Evolutionary conservation across 2,888 invertebrate genomes (phyloP), one percentile per base, ranked within the genome.

Genomic region (Apodemia zela): DNA sequence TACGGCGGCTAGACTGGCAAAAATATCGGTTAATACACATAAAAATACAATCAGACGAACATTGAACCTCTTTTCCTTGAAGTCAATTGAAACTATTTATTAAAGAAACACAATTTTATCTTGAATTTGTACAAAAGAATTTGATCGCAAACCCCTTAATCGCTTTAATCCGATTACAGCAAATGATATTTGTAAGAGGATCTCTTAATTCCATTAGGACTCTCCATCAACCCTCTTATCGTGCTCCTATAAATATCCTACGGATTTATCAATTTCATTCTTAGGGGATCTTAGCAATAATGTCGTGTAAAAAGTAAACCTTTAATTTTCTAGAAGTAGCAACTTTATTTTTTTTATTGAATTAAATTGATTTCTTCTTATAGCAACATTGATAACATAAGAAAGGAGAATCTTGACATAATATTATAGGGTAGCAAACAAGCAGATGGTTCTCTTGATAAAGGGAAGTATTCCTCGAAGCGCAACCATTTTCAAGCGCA

Each of bases 81-180:
- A 10, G 21, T 3, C 4, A 0, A 13, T 49, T 10, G 3, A 47
- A 47, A 49, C 18, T 17, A 18, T 49, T 18, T 18, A 18, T 21
- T 18, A 51, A 51, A 51, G 49, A 49, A 13, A 38, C 4, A 51
- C 21, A 21, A 51, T 13, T 51, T 21, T 18, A 51, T 51, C 18
- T 51, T 18, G 13, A 11, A 21, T 21, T 38, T 13, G 38, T 51
- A 51, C 51, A 51, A 51, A 51, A 51, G 51, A 51, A 51, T 51
- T 51, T 51, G 18, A 51, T 18, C 18, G 51, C 51, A 11, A 51
- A 51, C 13, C 51, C 51, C 51, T 18, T 51, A 72, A 71, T 66
- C 64, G 69, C 72, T 69, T 69, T 68, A 67, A 68, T 71, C 73
- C 72, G 69, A 74, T 75, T 74, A 71, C 68, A 61, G 66, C 65